Conservation (phyloP, 2,797 vertebrate genomes). For the Syngnathus acus region DNA sequence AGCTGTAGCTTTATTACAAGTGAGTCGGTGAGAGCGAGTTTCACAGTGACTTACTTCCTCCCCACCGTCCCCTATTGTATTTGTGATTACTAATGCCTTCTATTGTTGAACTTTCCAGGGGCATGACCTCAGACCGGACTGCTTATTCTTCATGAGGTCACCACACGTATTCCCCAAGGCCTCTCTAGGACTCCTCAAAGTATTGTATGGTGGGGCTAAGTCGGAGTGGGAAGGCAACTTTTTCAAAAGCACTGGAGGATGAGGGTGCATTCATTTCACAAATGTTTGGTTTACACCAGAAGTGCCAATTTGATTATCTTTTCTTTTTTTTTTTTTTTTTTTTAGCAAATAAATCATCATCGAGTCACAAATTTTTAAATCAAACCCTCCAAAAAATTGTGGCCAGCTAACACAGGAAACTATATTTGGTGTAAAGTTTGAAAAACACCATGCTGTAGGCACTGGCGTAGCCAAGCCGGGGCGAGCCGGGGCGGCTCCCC, state of each 20-base stretch:
- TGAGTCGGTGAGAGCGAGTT: slow-evolving; percentile 30
- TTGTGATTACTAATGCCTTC: slow-evolving; percentile 39
- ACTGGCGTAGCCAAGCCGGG: too few species aligned
- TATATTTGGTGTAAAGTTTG: too few species aligned
- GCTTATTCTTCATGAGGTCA: slow-evolving; percentile 53
- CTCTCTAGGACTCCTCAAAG: slow-evolving; percentile 10
- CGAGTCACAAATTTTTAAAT: too few species aligned
- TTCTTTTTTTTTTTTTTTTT: not conserved
- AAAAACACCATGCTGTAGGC: too few species aligned
- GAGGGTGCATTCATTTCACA: not conserved
- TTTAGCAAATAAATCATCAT: not conserved
- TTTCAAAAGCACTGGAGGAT: slow-evolving; percentile 7
- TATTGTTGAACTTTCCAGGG: slow-evolving; percentile 31
- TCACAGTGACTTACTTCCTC: slow-evolving; percentile 9
- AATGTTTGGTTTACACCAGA: not conserved
- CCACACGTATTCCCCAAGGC: slow-evolving; percentile 39
- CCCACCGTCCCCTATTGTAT: slow-evolving; percentile 21
- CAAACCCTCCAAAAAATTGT: too few species aligned
- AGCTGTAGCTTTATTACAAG: slow-evolving; percentile 57
- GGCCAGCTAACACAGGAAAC: too few species aligned
- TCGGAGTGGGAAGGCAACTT: slow-evolving; percentile 16
- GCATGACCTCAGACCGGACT: slow-evolving; percentile 35
- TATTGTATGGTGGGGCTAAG: slow-evolving; percentile 3
- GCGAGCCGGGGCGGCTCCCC: too few species aligned
- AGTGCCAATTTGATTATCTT: not conserved